A percentile compares a stretch with the other conserved stretches of the same genome.
phyloP scores from a whole-genome alignment of 2,797 vertebrate genomes.

The Novumbra hubbsi region DNA sequence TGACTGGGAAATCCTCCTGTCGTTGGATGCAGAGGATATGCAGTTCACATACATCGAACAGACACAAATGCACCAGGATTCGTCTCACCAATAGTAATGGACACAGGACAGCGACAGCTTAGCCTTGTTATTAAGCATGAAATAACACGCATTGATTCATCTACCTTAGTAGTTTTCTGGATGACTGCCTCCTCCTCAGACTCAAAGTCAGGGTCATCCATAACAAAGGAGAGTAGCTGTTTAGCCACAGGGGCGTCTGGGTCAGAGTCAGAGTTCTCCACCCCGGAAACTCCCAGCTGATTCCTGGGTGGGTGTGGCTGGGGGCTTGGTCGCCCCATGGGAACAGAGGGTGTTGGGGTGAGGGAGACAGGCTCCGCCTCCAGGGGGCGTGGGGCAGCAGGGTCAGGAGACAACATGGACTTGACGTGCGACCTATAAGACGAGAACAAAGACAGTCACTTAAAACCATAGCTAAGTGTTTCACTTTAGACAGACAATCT shows the following conservation, averaged over 20 bases:
- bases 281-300: constrained; percentile 57
- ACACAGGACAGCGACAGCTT: not conserved
- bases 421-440: constrained; percentile 73
- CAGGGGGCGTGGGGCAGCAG: constrained; percentile 27
- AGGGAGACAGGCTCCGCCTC: constrained; percentile 55
- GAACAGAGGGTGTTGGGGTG: constrained; percentile 25
- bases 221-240: constrained; percentile 94
- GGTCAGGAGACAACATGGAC: constrained; percentile 52
- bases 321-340: constrained; percentile 40
- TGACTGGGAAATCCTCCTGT: constrained; percentile 81
- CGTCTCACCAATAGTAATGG: not conserved
- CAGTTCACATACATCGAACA: not conserved
- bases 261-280: constrained; percentile 84
- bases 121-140: not conserved
- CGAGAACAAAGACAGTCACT: not conserved
- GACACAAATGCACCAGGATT: not conserved
- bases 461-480: not conserved
- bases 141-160: constrained; percentile 33
- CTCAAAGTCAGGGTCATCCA: constrained; percentile 97
- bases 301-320: constrained; percentile 46
- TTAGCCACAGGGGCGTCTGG: constrained; percentile 83
- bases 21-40: not conserved
- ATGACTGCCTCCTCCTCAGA: constrained; percentile 82
- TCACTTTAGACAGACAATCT: no score
- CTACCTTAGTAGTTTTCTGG: constrained; percentile 73